Base-by-base conservation (phyloP, 2,113 vertebrate genomes). In the Elephantulus edwardii region DNA sequence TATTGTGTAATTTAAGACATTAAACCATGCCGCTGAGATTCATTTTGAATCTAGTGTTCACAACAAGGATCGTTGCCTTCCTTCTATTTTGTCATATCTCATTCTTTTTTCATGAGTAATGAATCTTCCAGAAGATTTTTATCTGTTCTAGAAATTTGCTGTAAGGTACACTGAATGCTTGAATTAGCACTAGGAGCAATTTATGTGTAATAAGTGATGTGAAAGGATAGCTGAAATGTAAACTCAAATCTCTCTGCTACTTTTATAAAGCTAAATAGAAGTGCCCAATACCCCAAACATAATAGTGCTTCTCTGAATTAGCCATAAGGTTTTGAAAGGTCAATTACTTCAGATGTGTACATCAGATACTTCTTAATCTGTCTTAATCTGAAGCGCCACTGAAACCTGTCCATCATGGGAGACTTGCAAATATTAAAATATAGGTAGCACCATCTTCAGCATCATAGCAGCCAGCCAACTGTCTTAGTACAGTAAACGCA, bases 11-110 rank as follows among this genome's bases (percentile, higher is more conserved):
- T 75, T 30, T 24, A 77, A 42, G 28, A 68, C 30, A 74, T 85
- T 86, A 83, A 92, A 79, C 60, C 16, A 66, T 74, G 50, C 82
- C 56, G 44, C 50, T 82, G n/a, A 71, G 48, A 58, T 87, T 90
- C 86, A n/a, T 76, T 52, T 35, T 44, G 76, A 74, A 71, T 46
- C 38, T 77, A 48, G 35, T 35, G 22, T 48, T 74, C 38, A 75
- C 24, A n/a, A 5, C 6, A 60, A 77, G 8, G 2, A 72, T 86
- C 44, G 46, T 42, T 38, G 30, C 2, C 77, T 89, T 75, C 17
- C 4, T 10, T 8, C 12, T 81, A 16, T 38, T 76, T 80, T 86
- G 7, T 83, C 42, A 58, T 56, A 62, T 60, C 5, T 77, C 6
- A 75, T 80, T n/a, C 5, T 3, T 71, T 85, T 87, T 62, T 68